These are phyloP conservation scores for Bhutanitis thaidina DNA, from an alignment of 2,888 invertebrate genomes.

Conservation along the genomic window DNA sequence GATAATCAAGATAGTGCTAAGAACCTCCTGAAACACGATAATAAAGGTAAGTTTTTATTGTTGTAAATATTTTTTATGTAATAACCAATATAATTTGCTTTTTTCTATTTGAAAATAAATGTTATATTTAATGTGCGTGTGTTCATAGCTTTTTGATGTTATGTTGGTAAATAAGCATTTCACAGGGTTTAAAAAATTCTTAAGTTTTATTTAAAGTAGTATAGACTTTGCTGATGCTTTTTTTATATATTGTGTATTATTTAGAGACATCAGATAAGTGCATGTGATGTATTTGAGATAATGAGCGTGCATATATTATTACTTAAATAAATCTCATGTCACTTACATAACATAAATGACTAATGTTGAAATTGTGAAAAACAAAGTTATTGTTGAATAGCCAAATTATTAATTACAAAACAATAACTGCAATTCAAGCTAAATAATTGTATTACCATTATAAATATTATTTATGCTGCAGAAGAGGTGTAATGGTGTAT, in stretches of 20 bases:
- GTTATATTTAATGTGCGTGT: slow-evolving; percentile 40
- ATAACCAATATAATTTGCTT: background rate
- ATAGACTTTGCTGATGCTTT: background rate
- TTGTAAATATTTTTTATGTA: slow-evolving; percentile 9
- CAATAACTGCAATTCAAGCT: too few species aligned
- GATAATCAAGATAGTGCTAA: slow-evolving; percentile 29
- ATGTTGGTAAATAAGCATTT: slow-evolving; percentile 25
- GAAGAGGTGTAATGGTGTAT: too few species aligned
- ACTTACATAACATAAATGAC: too few species aligned
- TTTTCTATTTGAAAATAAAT: slow-evolving; percentile 7
- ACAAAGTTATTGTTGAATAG: too few species aligned
- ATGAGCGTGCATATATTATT: too few species aligned
- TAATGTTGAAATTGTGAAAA: too few species aligned
- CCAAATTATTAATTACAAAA: too few species aligned
- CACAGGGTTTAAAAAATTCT: slow-evolving; percentile 9
- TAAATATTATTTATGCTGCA: too few species aligned
- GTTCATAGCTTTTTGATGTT: slow-evolving; percentile 64
- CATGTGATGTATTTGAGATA: background rate
- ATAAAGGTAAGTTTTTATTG: slow-evolving; percentile 26
- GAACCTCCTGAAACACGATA: slow-evolving; percentile 26
- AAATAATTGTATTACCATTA: too few species aligned
- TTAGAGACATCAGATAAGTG: background rate
- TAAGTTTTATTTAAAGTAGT: background rate
- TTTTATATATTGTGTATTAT: background rate
- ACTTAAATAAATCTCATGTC: too few species aligned